Evolutionary conservation across 2,797 vertebrate species (phyloP), one percentile per base, ranked within the genome.

Genomic region (Helostoma temminkii): DNA sequence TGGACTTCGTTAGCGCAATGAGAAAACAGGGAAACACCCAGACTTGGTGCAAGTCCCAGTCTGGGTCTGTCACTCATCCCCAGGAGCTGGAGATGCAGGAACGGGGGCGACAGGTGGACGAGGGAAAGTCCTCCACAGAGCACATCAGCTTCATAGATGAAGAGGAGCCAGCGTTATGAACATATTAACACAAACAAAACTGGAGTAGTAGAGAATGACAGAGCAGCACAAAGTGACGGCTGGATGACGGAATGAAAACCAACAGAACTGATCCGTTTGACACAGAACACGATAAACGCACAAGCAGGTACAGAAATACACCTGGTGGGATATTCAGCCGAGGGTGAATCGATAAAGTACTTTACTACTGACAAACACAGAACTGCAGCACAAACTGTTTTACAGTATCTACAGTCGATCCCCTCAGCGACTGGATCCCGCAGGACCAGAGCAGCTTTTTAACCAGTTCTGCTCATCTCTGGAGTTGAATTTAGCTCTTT

Each of bases 111-210:
- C 52, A 61, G 46, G 65, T 21, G 64, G 71, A 79, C 56, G 86
- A 81, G 21, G 80, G 30, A 30, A 69, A 50, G 67, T 82, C 82
- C 66, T 90, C 87, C 48, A 54, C 75, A 0, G 94, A 95, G 84
- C 87, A 91, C 80, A 94, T 95, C 83, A 92, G 92, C 78, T 95
- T 93, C 86, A 95, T 95, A 1, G 94, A 95, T 39, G 94, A 95
- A 50, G 94, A 95, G 34, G 93, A 93, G 66, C 93, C 92, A 0
- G 91, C 87, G 22, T 83, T 93, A 78, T 94, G 92, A 93, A 66
- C 15, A 18, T 12, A 22, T 18, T 2, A 59, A 41, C 43, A n/a
- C n/a, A n/a, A n/a, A n/a, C n/a, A n/a, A n/a, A 64, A 43, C 28
- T 6, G 56, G 49, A 74, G 83, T 19, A 65, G 81, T 54, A 66